Base-by-base conservation (phyloP, 2,113 vertebrate species). In the Mastomys natalensis region DNA sequence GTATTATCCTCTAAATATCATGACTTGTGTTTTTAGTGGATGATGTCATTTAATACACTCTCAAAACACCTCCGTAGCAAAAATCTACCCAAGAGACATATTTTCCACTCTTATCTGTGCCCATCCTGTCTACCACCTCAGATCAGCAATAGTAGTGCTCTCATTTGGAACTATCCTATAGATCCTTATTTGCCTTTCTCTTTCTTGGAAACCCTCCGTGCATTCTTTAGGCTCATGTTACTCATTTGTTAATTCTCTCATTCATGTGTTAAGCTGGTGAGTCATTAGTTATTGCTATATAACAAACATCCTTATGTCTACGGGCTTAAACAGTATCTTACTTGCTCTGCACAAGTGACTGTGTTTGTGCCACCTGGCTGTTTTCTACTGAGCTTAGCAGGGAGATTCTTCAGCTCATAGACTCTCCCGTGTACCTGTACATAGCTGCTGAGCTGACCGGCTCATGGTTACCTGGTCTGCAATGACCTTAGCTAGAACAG, bases 11-110 rank as follows among this genome's bases (percentile, higher is more conserved):
- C 48, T 64, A 76, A 81, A 58, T 96, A 85, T 88, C 74, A 85
- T 45, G 64, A 51, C 81, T 95, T 51, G 29, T 96, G 88, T 95
- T 97, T 96, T 89, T 95, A 45, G 89, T 90, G 58, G 58, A 66
- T 86, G 81, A 96, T 51, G 68, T 13, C 7, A 92, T 89, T 92
- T 91, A 58, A 88, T 85, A 66, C 7, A 77, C 66, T 82, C 84
- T 81, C 66, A 97, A 93, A 94, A 94, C 66, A 96, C 70, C 88
- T 73, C 93, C 70, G 48, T 64, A 95, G 85, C 80, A 95, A 85
- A 73, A 74, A 89, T 55, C 37, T 73, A 58, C 51, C 51, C 26
- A 5, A 74, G 92, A 92, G 86, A 72, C 7, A 2, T 64, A 81
- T 92, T 94, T 97, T 92, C 55, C 48, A 62, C 90, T 70, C 86